Evolutionary conservation across 2,113 vertebrate genomes (phyloP), one percentile per base, ranked within the genome.

Genomic region (Terrapene triunguis): DNA sequence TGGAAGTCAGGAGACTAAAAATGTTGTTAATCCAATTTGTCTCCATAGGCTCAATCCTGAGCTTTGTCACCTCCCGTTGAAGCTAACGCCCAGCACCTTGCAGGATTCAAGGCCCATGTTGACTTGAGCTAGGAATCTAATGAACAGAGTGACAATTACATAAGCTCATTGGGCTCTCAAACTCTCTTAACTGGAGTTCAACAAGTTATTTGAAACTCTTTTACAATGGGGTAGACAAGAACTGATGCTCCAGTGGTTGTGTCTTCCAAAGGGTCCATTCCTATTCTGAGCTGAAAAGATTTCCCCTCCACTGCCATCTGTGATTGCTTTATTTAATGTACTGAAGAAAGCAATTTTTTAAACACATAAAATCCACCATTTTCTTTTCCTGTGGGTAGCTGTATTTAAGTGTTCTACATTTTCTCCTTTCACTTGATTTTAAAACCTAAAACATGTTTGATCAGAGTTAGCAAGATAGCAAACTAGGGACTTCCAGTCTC

Each of bases 381-480:
- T 91, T 80, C 35, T 44, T 8, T 55, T 14, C 12, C 42, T 90
- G 84, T 69, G 94, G 1, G 32, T 44, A 88, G 16, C 25, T 32
- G 25, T 62, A 29, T 62, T 62, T 62, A 38, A 38, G 32, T 38
- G 19, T 16, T 72, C 32, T 72, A n/a, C 19, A 35, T 72, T 72
- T 21, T 38, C 35, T 69, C 85, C 32, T 32, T 59, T 74, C 94
- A 91, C 12, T 65, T 81, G 10, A 79, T 47, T 87, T 85, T n/a
- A 89, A 91, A 94, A 94, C 14, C 44, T 94, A 35, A 95, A 57
- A 22, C 53, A 50, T 27, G 57, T 3, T 82, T 88, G 51, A 92
- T 2, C 93, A 42, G 16, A 88, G 85, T 17, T 17, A 82, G 82
- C 21, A 42, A 0, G 1, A 22, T 16, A 94, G 47, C 85, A 90